Percentiles rank a stretch among this genome's conserved stretches.
phyloP scores from a whole-genome alignment of 2,113 vertebrate genomes.

The Cettia cetti region DNA sequence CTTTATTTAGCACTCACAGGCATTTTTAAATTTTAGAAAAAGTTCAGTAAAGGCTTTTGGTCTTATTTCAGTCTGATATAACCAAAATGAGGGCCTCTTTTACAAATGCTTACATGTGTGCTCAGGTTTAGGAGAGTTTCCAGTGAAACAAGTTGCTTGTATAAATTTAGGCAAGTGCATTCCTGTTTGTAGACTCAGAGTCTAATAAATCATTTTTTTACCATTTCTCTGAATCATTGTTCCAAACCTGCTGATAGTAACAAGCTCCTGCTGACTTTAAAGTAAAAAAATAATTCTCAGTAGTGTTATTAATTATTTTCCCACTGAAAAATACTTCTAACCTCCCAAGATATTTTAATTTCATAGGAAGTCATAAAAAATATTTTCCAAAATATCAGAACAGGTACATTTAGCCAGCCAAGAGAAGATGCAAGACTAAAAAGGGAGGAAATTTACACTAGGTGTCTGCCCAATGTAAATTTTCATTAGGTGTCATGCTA shows the following conservation, averaged over 20 bases:
- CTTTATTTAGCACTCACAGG: neutral
- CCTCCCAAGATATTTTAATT: neutral
- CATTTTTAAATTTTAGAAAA: neutral
- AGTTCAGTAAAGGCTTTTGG: neutral
- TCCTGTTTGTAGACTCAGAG: neutral
- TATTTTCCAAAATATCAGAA: neutral
- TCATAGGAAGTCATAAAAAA: neutral
- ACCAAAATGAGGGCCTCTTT: neutral
- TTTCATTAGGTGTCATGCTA: neutral
- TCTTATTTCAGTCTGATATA: neutral
- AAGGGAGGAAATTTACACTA: neutral
- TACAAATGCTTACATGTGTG: neutral
- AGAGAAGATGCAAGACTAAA: neutral
- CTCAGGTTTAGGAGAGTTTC: neutral
- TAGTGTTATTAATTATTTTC: neutral
- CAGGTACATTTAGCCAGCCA: neutral
- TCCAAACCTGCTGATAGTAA: neutral
- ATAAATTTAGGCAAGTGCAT: neutral
- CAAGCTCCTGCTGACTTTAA: neutral
- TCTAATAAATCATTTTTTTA: neutral
- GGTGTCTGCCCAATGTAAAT: neutral
- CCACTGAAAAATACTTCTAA: neutral
- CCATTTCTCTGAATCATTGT: neutral
- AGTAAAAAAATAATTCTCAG: neutral
- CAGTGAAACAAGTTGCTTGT: neutral